Percentiles rank a stretch among this genome's conserved stretches.
Conservation (phyloP, 2,113 vertebrate species). For the Bos indicus region DNA sequence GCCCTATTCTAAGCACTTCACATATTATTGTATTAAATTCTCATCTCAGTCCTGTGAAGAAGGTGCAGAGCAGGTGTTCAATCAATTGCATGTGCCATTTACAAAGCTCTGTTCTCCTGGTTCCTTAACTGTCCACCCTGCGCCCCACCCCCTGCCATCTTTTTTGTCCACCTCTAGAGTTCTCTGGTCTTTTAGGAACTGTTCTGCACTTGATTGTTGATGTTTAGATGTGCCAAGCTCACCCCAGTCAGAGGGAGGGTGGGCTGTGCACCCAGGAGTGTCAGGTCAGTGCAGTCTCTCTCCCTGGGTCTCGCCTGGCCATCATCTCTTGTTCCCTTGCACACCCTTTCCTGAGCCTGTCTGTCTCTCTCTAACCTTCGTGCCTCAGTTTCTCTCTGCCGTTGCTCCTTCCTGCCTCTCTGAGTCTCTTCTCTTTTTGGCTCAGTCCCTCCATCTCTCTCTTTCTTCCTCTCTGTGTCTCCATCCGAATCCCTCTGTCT, state of each 20-base stretch:
- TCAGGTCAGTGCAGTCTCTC: no score
- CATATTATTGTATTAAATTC: background rate
- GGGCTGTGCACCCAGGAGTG: accelerated
- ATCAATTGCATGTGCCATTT: background rate
- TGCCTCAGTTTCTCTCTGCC: background rate
- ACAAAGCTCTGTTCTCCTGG: background rate
- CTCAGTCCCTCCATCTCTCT: background rate
- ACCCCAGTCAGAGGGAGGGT: no score
- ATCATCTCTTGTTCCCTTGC: background rate
- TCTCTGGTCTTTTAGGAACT: background rate
- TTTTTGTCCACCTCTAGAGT: background rate
- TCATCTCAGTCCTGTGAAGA: background rate
- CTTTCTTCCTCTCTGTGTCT: background rate
- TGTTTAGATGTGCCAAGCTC: background rate
- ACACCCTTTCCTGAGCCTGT: background rate
- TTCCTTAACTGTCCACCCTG: background rate
- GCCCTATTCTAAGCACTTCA: background rate
- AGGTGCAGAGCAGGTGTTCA: background rate
- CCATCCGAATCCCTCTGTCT: background rate
- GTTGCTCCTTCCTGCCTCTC: background rate
- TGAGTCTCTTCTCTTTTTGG: background rate
- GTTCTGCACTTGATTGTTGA: background rate
- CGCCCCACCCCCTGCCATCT: accelerated
- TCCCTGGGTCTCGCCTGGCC: background rate
- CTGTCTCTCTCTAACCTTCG: background rate